These are phyloP conservation scores for Muscidifurax raptorellus DNA, from an alignment of 1,140 invertebrate genomes.

Conservation along the genomic window DNA sequence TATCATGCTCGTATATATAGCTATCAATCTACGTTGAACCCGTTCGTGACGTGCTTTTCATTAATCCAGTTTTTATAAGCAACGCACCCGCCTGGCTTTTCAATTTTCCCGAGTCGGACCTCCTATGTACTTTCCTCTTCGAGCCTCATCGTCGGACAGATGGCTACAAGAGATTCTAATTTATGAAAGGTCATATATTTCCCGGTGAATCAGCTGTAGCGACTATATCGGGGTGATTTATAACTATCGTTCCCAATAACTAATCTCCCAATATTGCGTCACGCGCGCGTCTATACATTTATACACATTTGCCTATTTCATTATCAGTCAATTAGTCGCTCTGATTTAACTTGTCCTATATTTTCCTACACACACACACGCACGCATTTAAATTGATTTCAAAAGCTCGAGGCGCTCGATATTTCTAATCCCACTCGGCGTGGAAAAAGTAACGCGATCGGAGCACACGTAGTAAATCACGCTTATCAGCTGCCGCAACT, in stretches of 20 bases:
- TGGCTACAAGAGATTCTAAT: slow-evolving; percentile 41
- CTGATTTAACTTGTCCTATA: background rate
- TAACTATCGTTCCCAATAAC: slow-evolving; percentile 26
- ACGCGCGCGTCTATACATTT: background rate
- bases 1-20: no score
- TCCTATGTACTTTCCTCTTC: background rate
- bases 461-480: no score
- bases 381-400: background rate
- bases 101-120: slow-evolving; percentile 17
- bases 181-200: slow-evolving; percentile 44
- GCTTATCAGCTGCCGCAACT: no score
- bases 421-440: no score
- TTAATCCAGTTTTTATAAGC: slow-evolving; percentile 15
- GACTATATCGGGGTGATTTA: slow-evolving; percentile 26
- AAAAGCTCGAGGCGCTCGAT: no score
- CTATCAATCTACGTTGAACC: background rate
- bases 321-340: slow-evolving; percentile 20
- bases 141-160: slow-evolving; percentile 12
- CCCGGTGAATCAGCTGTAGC: slow-evolving; percentile 5
- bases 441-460: no score
- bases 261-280: slow-evolving; percentile 10
- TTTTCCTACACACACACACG: background rate
- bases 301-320: slow-evolving; percentile 15
- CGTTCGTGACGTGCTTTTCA: background rate
- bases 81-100: slow-evolving; percentile 22